Base-by-base conservation (phyloP, 2,888 invertebrate genomes). In the Onchidella celtica region DNA sequence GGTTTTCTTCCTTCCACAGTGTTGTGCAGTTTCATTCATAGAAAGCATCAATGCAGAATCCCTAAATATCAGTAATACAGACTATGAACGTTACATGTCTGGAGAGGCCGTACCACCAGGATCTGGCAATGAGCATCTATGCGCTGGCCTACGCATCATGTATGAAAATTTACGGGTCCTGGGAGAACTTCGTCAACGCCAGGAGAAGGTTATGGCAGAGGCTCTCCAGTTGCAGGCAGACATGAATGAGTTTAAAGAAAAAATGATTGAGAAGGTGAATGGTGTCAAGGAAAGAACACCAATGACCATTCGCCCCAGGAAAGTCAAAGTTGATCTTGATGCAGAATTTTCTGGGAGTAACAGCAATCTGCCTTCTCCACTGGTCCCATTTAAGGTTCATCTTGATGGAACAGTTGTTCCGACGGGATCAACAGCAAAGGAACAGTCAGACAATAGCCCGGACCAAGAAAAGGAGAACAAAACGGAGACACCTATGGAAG, bases 21-120 rank as follows among this genome's bases (percentile, higher is more conserved):
- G 99, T 90, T 99, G 99, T 93, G 99, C 99, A 2, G 97, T 99
- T 55, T 97, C 97, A 14, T 99, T 99, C 93, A 98, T 99, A 86
- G 99, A 99, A 94, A 97, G 98, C 92, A 94, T 99, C 89, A 98
- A 97, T 4, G 97, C 97, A 0, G 97, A 98, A 91, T 98, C 98
- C 0, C 94, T 99, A 79, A 97, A 95, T 91, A 97, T 99, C 96
- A 95, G 97, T 24, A 95, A 96, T 90, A 96, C 97, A 87, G 98
- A 99, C 93, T 99, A 99, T 92, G 96, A 98, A 88, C 96, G 97
- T 32, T 97, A 98, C 93, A 98, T 99, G 94, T 96, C 97, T 14
- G 99, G 99, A 40, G 96, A 97, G 85, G 96, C 97, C 81, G 96
- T 97, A 17, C 96, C 97, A 29, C 97, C 97, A 74, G 96, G 96